Percentiles rank a stretch among this genome's conserved stretches.
Evolutionary conservation across 2,888 invertebrate species (phyloP).

Genomic region (Pammene aurita): DNA sequence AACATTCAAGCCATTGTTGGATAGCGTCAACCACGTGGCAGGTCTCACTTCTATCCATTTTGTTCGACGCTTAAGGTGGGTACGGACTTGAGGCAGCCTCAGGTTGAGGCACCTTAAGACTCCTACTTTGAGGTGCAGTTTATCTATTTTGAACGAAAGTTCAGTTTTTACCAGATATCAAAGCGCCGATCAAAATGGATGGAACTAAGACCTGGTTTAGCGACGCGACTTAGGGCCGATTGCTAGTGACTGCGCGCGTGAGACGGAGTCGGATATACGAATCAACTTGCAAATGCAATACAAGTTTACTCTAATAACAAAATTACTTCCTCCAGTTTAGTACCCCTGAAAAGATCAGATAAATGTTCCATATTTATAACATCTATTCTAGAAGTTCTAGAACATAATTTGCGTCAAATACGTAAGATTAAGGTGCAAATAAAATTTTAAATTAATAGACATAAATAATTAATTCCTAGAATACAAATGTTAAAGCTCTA

Average conservation of each 20-base stretch:
- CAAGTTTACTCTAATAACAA: no score
- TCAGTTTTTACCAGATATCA: no score
- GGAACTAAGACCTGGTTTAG: neutral
- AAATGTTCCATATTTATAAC: slow-evolving; percentile 16
- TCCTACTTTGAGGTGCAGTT: no score
- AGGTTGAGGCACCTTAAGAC: no score
- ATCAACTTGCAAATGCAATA: no score
- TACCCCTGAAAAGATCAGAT: neutral
- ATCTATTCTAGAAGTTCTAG: slow-evolving; percentile 16
- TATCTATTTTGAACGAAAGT: no score
- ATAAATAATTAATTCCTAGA: slow-evolving; percentile 62
- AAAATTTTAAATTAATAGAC: slow-evolving; percentile 56
- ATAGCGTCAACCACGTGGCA: no score
- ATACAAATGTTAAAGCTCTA: slow-evolving; percentile 81
- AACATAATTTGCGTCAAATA: slow-evolving; percentile 31
- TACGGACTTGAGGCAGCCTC: no score
- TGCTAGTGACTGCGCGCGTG: neutral
- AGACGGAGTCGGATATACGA: neutral
- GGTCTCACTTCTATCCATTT: no score
- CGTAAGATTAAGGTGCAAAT: slow-evolving; percentile 51
- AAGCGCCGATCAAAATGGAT: no score
- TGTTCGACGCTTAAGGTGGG: no score
- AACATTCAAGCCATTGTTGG: no score
- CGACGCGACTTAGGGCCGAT: neutral
- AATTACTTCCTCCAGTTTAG: slow-evolving; percentile 3